Evolutionary conservation across 2,888 invertebrate species (phyloP), one percentile per base, ranked within the genome.

Genomic region (Drosophila neutralis): DNA sequence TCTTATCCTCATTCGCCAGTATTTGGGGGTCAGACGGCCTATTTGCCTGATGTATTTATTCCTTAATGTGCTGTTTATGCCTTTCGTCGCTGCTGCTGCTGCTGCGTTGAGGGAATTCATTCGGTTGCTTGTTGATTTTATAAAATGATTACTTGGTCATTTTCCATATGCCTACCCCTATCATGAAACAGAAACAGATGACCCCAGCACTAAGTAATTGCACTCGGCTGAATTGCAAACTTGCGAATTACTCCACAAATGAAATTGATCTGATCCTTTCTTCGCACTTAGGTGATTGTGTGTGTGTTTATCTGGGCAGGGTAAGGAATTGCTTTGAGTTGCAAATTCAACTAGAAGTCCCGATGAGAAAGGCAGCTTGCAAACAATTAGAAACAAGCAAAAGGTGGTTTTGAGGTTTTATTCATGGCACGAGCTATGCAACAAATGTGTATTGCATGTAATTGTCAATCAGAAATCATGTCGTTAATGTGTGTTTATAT

Each of bases 51-150:
- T 69, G 76, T 79, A 79, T 80, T 58, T 73, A 76, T 83, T 80
- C 69, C 80, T 87, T 89, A 87, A 87, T 87, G 83, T 85, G 69
- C 87, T 84, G 84, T 84, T 89, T 87, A 87, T 76, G 87, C 71
- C 80, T 66, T 64, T 63, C 78, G 56, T 85, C 66, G 67, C 27
- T 38, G 67, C 27, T 66, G 61, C 59, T 27, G 71, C 73, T 64
- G 62, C 58, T 57, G 67, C 76, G 76, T 59, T 73, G 31, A 27
- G 82, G 85, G 86, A 71, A 64, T 82, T 62, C 69, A 60, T 29
- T 13, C 24, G 38, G 69, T 73, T 65, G 64, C 73, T 80, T 84
- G 80, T 81, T 71, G 63, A 76, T 78, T 62, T 73, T 76, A 66
- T 76, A 81, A 84, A 89, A 76, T 89, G 87, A 89, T 87, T 89